These are phyloP conservation scores for Drosophila lacicola DNA, from an alignment of 2,888 invertebrate species.

Conservation along the genomic window DNA sequence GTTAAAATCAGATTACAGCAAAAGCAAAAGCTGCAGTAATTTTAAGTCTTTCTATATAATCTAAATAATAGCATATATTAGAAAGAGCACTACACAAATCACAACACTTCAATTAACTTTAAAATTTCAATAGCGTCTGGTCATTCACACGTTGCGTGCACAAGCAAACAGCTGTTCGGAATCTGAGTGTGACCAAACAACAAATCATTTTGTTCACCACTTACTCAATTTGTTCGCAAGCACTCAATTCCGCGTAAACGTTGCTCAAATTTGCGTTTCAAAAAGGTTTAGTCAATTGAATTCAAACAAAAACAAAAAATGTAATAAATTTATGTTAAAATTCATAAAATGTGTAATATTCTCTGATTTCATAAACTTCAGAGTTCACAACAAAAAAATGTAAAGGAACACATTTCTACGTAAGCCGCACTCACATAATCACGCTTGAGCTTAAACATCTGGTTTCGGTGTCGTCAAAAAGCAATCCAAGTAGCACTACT, in stretches of 20 bases:
- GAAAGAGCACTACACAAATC: no score
- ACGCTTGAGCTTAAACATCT: no score
- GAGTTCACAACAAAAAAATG: not conserved
- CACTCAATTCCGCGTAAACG: not conserved
- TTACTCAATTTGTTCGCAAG: not conserved
- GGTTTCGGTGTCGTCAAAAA: no score
- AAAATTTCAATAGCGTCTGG: not conserved
- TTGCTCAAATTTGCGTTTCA: slow-evolving; percentile 14
- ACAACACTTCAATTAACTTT: not conserved
- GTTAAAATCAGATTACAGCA: not conserved
- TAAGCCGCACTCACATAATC: no score
- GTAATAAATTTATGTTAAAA: no score
- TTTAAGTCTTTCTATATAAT: not conserved
- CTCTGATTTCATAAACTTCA: not conserved
- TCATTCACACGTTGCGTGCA: slow-evolving; percentile 13
- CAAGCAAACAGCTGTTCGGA: slow-evolving; percentile 27
- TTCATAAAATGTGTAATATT: no score
- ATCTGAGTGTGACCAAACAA: slow-evolving; percentile 21
- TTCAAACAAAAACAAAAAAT: no score
- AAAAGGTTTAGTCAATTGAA: not conserved
- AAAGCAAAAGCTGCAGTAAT: not conserved
- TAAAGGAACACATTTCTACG: no score
- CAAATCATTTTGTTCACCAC: not conserved
- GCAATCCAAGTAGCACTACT: slow-evolving; percentile 3
- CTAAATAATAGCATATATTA: not conserved